Conservation (phyloP, 2,888 invertebrate species). For the Atethmia centrago region DNA sequence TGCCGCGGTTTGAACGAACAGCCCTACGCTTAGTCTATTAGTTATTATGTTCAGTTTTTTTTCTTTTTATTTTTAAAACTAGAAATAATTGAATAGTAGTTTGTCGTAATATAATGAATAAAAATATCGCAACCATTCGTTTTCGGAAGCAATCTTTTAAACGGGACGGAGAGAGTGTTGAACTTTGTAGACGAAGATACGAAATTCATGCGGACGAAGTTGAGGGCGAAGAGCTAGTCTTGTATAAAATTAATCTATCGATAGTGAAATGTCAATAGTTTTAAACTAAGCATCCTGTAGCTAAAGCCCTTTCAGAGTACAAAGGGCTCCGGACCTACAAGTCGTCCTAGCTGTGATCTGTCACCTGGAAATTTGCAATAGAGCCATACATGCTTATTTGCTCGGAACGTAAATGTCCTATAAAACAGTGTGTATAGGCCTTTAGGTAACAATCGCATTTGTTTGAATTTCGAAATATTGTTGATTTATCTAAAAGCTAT, state of each 20-base stretch:
- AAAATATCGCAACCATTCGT: too few species aligned
- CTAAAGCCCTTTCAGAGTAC: background rate
- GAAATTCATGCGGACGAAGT: background rate
- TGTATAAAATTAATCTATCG: background rate
- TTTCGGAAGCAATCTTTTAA: too few species aligned
- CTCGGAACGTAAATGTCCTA: slow-evolving; percentile 13
- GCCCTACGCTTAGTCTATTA: too few species aligned
- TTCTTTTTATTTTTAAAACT: too few species aligned
- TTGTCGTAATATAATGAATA: too few species aligned
- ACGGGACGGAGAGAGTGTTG: too few species aligned
- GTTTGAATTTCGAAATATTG: slow-evolving; percentile 10
- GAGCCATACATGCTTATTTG: slow-evolving; percentile 30
- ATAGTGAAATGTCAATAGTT: background rate
- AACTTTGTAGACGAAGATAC: too few species aligned
- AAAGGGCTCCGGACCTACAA: background rate
- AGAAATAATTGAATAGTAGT: too few species aligned
- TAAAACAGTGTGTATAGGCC: slow-evolving; percentile 6
- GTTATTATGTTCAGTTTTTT: too few species aligned
- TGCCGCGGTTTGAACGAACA: too few species aligned
- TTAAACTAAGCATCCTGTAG: background rate
- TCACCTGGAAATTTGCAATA: slow-evolving; percentile 49
- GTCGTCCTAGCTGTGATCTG: slow-evolving; percentile 47
- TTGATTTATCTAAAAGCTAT: background rate
- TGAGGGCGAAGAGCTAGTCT: too few species aligned
- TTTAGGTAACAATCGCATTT: slow-evolving; percentile 1